A percentile compares a stretch with the other conserved stretches of the same genome.
phyloP scores from a whole-genome alignment of 2,113 vertebrate species.

The Bungarus multicinctus region DNA sequence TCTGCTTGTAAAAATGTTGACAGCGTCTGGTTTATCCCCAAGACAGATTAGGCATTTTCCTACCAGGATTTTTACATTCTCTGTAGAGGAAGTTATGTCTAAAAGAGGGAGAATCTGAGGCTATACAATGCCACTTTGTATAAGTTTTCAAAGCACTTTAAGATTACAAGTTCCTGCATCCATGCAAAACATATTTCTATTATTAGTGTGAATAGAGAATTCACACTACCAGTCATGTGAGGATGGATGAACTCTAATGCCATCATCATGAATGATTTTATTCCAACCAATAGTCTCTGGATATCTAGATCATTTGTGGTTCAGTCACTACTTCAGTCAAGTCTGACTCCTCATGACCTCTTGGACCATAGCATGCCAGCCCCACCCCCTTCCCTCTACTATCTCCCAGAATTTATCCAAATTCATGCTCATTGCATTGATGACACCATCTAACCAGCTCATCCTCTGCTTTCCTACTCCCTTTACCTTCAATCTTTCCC shows the following conservation, averaged over 20 bases:
- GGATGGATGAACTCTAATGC: neutral
- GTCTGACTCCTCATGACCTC: neutral
- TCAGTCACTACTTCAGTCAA: neutral
- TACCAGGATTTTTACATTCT: neutral
- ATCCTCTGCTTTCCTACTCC: neutral
- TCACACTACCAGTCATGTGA: neutral
- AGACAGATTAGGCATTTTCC: neutral
- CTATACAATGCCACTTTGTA: neutral
- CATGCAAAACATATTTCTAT: neutral
- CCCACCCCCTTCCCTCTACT: neutral
- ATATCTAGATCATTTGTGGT: neutral
- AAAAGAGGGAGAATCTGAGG: neutral
- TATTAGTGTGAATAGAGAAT: neutral
- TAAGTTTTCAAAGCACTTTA: neutral
- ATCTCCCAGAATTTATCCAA: neutral
- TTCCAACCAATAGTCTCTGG: neutral
- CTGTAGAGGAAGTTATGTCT: neutral
- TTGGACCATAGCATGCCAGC: neutral
- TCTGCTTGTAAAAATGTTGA: constrained; percentile 7
- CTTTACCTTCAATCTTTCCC: neutral
- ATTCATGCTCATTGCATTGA: too few relatives aligned
- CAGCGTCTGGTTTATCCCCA: constrained; percentile 13
- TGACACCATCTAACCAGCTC: neutral
- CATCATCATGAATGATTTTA: neutral
- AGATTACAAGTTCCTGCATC: neutral